A percentile compares a stretch with the other conserved stretches of the same genome.
These are phyloP conservation scores for Podarcis cretensis DNA, from an alignment of 2,113 vertebrate species.

Conservation along the genomic window DNA sequence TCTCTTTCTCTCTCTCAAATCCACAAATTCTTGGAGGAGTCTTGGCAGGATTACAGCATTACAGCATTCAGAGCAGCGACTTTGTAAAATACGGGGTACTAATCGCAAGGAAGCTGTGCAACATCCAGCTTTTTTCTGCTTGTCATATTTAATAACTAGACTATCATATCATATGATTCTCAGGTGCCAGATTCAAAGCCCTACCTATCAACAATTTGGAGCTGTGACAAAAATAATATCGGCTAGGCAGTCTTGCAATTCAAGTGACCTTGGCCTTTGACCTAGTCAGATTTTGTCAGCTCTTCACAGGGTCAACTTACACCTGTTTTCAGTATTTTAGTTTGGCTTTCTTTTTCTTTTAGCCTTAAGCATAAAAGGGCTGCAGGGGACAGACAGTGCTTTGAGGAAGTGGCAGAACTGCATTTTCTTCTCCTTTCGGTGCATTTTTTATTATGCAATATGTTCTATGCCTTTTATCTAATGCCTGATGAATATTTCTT, in stretches of 20 bases:
- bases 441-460: background rate
- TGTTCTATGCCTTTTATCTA: constrained; percentile 18
- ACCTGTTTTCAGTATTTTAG: constrained; percentile 54
- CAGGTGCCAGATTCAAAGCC: constrained; percentile 58
- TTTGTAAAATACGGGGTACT: constrained; percentile 71
- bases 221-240: constrained; percentile 75
- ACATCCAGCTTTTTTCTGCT: constrained; percentile 68
- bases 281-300: constrained; percentile 61
- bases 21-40: constrained; percentile 61
- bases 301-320: constrained; percentile 59
- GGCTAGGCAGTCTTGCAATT: constrained; percentile 54
- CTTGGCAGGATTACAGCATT: constrained; percentile 60
- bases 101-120: constrained; percentile 68
- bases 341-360: constrained; percentile 33
- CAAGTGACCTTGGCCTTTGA: constrained; percentile 65
- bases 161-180: constrained; percentile 65
- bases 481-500: background rate
- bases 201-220: constrained; percentile 60
- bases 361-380: constrained; percentile 48
- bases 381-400: constrained; percentile 8
- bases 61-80: constrained; percentile 53
- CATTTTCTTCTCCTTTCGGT: constrained; percentile 1
- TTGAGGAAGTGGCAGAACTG: background rate
- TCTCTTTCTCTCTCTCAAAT: constrained; percentile 28
- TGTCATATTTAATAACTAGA: constrained; percentile 74